Percentiles rank a stretch among this genome's conserved stretches.
Evolutionary conservation across 2,797 vertebrate genomes (phyloP).

Genomic region (Xiphorhynchus erythropygius): DNA sequence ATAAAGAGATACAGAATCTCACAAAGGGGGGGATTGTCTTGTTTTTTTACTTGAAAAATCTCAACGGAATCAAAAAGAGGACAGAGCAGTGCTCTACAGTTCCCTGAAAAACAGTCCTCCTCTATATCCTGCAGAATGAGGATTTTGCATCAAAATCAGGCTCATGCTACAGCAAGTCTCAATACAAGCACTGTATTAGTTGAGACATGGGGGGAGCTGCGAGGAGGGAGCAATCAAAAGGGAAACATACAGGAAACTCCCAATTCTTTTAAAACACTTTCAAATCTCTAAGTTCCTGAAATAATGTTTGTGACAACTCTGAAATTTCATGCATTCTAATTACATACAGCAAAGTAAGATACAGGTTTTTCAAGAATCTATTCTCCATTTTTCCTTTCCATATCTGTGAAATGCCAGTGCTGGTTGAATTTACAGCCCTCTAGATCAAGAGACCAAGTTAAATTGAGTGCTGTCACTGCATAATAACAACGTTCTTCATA

Average conservation of each 20-base stretch:
- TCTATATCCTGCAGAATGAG: neutral
- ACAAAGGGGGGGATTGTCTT: neutral
- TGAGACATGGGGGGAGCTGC: neutral
- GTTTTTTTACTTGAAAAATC: conserved; percentile 3
- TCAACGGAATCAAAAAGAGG: neutral
- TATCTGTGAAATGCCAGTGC: neutral
- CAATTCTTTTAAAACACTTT: conserved; percentile 15
- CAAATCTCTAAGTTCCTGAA: neutral
- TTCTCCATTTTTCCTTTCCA: neutral
- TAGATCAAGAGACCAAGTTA: neutral
- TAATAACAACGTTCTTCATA: neutral
- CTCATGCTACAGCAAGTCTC: neutral
- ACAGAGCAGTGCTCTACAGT: neutral
- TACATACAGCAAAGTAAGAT: neutral
- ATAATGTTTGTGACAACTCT: neutral
- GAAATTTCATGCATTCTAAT: neutral
- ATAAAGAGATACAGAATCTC: neutral
- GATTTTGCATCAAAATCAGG: conserved; percentile 43
- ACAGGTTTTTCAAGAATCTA: neutral
- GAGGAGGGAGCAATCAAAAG: conserved; percentile 29
- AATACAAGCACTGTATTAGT: conserved; percentile 41
- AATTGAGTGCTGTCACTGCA: neutral
- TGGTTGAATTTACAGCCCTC: neutral
- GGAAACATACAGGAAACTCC: conserved; percentile 25
- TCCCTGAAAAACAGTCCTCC: conserved; percentile 26